Evolutionary conservation across 2,113 vertebrate species (phyloP).

Genomic region (Semnornis frantzii): DNA sequence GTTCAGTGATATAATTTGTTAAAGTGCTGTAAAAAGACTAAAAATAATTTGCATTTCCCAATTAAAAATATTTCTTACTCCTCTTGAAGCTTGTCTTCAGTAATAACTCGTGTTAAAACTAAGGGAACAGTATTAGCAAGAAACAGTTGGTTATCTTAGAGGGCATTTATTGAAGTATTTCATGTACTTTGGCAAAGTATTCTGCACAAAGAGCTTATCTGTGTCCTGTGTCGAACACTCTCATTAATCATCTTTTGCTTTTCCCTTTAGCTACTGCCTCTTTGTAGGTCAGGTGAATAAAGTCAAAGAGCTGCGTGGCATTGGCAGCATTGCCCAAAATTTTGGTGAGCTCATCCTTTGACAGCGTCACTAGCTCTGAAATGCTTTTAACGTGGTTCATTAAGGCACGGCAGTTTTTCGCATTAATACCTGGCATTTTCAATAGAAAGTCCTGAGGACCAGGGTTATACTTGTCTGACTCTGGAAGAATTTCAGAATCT

Average conservation of each 20-base stretch:
- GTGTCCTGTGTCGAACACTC: not conserved
- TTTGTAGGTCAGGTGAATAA: constrained; percentile 83
- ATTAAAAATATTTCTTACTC: not conserved
- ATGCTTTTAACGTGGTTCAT: constrained; percentile 83
- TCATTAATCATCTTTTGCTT: constrained; percentile 63
- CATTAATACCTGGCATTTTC: constrained; percentile 92
- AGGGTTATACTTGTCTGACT: constrained; percentile 88
- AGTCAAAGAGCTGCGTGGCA: constrained; percentile 87
- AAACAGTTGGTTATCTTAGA: not conserved
- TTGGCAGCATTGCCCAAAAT: constrained; percentile 81
- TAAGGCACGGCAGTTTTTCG: constrained; percentile 86
- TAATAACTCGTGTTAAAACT: not conserved
- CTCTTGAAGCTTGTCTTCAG: not conserved
- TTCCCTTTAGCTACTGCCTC: constrained; percentile 68
- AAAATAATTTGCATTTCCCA: not conserved
- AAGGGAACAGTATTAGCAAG: not conserved
- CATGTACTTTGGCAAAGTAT: not conserved
- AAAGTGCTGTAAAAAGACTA: constrained; percentile 1
- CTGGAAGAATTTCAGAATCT: constrained; percentile 85
- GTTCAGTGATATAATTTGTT: not conserved
- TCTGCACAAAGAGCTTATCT: not conserved
- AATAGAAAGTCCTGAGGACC: constrained; percentile 94
- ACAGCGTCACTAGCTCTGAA: constrained; percentile 83
- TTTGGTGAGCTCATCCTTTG: constrained; percentile 80
- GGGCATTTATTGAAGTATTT: not conserved